Conservation (phyloP, 2,113 vertebrate species). For the Lontra canadensis region DNA sequence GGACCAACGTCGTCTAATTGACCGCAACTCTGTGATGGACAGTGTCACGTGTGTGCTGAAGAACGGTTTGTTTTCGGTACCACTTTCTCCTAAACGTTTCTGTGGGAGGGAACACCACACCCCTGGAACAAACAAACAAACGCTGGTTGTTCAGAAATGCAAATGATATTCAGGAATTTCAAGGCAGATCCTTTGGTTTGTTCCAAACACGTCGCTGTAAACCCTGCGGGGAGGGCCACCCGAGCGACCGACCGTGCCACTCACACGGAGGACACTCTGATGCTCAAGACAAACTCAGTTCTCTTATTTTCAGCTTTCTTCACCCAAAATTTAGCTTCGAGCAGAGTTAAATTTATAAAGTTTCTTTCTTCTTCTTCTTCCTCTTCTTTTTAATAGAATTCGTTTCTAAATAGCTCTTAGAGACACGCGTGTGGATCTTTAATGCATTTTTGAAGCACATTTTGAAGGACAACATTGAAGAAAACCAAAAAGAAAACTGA, state of each 20-base stretch:
- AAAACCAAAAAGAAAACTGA: neutral
- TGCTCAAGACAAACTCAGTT: neutral
- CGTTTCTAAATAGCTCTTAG: neutral
- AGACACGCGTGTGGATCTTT: neutral
- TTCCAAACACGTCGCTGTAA: too few species aligned
- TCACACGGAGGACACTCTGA: neutral
- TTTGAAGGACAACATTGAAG: neutral
- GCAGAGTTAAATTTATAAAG: rapidly evolving
- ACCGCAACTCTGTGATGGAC: rapidly evolving
- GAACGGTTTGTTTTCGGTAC: neutral
- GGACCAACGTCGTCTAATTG: rapidly evolving
- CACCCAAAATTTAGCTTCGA: neutral
- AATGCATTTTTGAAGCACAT: neutral
- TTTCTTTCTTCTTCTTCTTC: too few species aligned
- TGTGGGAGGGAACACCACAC: too few species aligned
- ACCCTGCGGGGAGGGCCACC: rapidly evolving
- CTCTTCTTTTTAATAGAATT: too few species aligned
- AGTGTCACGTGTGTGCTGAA: rapidly evolving
- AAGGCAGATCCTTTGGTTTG: neutral
- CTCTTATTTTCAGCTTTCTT: neutral
- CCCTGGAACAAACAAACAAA: neutral
- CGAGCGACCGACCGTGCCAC: rapidly evolving
- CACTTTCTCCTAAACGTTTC: rapidly evolving
- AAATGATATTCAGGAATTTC: neutral
- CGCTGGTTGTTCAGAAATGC: neutral